Percentiles rank a stretch among this genome's conserved stretches.
phyloP scores from a whole-genome alignment of 2,113 vertebrate species.

The Gymnocephalus cernua region DNA sequence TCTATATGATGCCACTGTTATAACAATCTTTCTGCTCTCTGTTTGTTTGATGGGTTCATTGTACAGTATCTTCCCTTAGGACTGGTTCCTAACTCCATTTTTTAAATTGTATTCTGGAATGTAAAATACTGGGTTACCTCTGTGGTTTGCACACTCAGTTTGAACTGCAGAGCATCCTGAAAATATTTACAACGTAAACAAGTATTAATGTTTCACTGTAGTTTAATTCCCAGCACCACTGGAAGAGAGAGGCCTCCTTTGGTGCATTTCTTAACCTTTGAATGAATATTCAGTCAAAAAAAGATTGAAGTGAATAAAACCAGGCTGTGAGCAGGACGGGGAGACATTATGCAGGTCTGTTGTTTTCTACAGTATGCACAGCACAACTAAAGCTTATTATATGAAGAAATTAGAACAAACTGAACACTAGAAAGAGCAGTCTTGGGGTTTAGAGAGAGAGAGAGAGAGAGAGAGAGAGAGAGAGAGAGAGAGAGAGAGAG shows the following conservation, averaged over 20 bases:
- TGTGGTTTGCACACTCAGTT: slow-evolving; percentile 18
- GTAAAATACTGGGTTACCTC: neutral
- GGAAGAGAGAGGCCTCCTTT: slow-evolving; percentile 20
- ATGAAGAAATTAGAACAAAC: slow-evolving; percentile 20
- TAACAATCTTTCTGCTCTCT: neutral
- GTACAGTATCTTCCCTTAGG: neutral
- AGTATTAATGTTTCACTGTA: slow-evolving; percentile 25
- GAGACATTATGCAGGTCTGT: slow-evolving; percentile 27
- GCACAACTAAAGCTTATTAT: slow-evolving; percentile 12
- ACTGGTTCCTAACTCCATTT: neutral
- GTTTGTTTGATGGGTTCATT: slow-evolving; percentile 3
- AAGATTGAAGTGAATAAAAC: slow-evolving; percentile 22
- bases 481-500: neutral
- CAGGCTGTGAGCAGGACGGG: neutral
- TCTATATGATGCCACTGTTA: neutral
- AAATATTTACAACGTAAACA: slow-evolving; percentile 15
- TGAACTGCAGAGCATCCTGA: slow-evolving; percentile 29
- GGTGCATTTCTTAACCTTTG: slow-evolving; percentile 23
- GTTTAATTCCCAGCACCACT: neutral
- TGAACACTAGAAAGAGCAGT: slow-evolving; percentile 14
- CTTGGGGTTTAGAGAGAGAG: neutral
- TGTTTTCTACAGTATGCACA: slow-evolving; percentile 5
- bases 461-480: neutral
- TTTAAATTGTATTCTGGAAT: slow-evolving; percentile 5
- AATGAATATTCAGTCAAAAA: slow-evolving; percentile 45